Evolutionary conservation across 2,888 invertebrate genomes (phyloP).

Genomic region (Smittia aterrima): DNA sequence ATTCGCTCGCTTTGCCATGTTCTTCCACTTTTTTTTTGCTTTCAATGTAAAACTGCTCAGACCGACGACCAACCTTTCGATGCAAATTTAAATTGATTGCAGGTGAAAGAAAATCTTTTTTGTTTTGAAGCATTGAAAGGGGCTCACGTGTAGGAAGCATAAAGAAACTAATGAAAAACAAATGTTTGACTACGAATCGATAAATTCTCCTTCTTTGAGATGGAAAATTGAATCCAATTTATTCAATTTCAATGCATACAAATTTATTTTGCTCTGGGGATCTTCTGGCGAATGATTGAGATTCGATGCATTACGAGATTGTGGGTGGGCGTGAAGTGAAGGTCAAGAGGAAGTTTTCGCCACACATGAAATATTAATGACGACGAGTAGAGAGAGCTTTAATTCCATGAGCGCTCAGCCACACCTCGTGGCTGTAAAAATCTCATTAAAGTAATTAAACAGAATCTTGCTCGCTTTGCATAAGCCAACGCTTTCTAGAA

Average conservation of each 20-base stretch:
- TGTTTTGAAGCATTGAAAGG: conserved; percentile 6
- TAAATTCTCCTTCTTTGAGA: neutral
- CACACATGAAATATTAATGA: conserved; percentile 32
- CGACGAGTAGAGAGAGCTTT: neutral
- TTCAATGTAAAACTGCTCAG: too few species aligned
- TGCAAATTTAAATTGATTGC: conserved; percentile 8
- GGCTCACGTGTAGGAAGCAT: neutral
- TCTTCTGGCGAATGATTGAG: neutral
- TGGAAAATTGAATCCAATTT: conserved; percentile 15
- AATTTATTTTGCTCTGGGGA: conserved; percentile 16
- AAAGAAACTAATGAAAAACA: conserved; percentile 18
- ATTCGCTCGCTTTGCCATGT: too few species aligned
- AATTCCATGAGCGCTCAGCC: conserved; percentile 2
- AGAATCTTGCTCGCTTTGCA: conserved; percentile 28
- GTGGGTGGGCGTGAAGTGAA: neutral
- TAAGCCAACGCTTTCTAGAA: neutral
- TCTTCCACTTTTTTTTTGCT: too few species aligned
- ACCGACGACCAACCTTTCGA: too few species aligned
- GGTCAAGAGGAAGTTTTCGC: neutral
- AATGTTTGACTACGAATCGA: neutral
- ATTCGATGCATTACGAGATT: neutral
- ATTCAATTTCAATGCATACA: conserved; percentile 1
- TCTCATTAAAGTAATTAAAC: conserved; percentile 41
- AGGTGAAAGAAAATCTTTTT: neutral
- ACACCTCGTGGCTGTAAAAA: conserved; percentile 36